phyloP scores from a whole-genome alignment of 2,888 invertebrate species.

The Chelonus formosanus region DNA sequence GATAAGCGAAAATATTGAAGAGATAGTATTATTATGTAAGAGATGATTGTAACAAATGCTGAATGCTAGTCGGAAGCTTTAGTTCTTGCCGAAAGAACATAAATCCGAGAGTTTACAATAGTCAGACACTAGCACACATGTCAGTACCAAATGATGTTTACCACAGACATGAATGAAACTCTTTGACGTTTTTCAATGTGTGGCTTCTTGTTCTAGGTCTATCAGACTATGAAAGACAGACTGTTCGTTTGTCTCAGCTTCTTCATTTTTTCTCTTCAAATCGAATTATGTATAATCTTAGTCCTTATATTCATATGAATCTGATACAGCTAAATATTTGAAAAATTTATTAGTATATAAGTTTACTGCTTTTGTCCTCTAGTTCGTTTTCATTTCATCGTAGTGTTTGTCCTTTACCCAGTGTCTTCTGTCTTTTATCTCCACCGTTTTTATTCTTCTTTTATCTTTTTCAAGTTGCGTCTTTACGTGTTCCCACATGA shows the following conservation, averaged over 20 bases:
- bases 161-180: constrained; percentile 51
- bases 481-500: constrained; percentile 26
- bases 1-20: no score
- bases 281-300: not conserved
- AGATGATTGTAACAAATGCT: constrained; percentile 6
- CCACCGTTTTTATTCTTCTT: constrained; percentile 28
- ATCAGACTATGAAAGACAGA: not conserved
- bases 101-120: constrained; percentile 46
- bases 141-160: constrained; percentile 55
- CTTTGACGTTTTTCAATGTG: constrained; percentile 40
- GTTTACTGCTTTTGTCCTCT: not conserved
- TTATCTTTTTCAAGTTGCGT: constrained; percentile 13
- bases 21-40: not conserved
- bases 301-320: not conserved
- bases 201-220: constrained; percentile 9
- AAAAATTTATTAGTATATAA: no score
- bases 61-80: constrained; percentile 40
- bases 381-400: constrained; percentile 2
- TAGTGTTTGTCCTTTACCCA: no score
- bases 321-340: no score
- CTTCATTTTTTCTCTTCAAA: not conserved
- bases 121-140: constrained; percentile 45
- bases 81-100: constrained; percentile 55
- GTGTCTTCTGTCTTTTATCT: constrained; percentile 9
- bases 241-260: no score